These are phyloP conservation scores for Arenaria interpres DNA, from an alignment of 2,113 vertebrate species.

Conservation along the genomic window DNA sequence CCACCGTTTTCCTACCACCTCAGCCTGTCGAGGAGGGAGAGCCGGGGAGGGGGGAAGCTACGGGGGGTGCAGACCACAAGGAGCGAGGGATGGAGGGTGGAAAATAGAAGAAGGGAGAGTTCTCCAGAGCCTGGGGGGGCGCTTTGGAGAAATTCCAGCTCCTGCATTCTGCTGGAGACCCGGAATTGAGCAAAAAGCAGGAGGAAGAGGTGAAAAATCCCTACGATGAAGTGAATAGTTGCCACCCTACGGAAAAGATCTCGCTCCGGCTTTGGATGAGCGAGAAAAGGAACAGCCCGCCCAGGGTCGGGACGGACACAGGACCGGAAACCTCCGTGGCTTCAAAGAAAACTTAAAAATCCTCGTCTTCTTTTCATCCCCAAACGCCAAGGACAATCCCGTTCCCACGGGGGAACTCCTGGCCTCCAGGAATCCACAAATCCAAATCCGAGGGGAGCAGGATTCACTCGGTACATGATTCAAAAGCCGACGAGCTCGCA, in stretches of 20 bases:
- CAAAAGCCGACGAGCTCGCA: not conserved
- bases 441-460: not conserved
- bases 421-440: not conserved
- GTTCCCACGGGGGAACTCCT: not conserved
- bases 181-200: not conserved
- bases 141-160: not conserved
- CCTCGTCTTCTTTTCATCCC: not conserved
- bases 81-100: not conserved
- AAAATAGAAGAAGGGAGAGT: not conserved
- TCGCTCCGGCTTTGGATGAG: not conserved
- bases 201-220: not conserved
- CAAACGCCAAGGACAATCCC: rapidly evolving
- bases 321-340: not conserved
- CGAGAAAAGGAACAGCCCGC: not conserved
- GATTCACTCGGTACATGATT: not conserved
- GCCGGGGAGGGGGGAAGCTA: slow-evolving; percentile 34
- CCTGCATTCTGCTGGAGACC: not conserved
- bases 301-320: not conserved
- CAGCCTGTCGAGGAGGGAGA: slow-evolving; percentile 6
- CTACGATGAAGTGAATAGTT: rapidly evolving
- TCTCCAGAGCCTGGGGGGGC: not conserved
- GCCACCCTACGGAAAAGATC: not conserved
- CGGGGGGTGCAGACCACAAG: not conserved
- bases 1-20: slow-evolving; percentile 18
- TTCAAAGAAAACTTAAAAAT: not conserved